Evolutionary conservation across 2,888 invertebrate species (phyloP), one percentile per base, ranked within the genome.

Genomic region (Mesoligia furuncula): DNA sequence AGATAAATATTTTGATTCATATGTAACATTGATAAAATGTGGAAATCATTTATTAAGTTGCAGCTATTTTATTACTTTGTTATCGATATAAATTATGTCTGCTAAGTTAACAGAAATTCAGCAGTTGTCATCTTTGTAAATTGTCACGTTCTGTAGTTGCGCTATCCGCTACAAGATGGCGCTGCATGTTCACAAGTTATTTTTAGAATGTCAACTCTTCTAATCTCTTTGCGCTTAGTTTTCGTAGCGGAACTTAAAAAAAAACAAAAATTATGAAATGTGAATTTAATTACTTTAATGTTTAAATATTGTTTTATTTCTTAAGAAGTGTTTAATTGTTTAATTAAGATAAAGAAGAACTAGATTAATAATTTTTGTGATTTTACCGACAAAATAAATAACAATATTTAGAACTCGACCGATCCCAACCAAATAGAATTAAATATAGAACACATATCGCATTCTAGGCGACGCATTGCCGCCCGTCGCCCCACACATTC

Each of bases 101-200:
- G 45, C 5, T 45, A 45, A 45, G 45, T 5, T 45, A 45, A 15
- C 9, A 45, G 5, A 45, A 45, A n/a, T 15, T 36, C 54, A 24
- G 27, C 45, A 39, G 8, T 27, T n/a, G 5, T 1, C 36, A 27
- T 27, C 36, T 80, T 39, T 24, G 8, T 13, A 80, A 62, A 62
- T 64, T 59, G 13, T 67, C 24, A 20, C 8, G 24, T 17, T 57
- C 15, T 45, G 62, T 80, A 84, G 85, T 90, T 85, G 2, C 51
- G 92, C 96, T 95, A 95, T 92, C 91, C 92, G 83, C 77, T 92
- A 87, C 90, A 90, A 95, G 96, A 94, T 95, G 96, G 94, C 95
- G 92, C 75, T 87, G 64, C 39, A 27, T 45, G 67, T n/a, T 0
- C 24, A 7, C 0, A 36, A 54, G 13, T 57, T 31, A 62, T 69